A percentile compares a stretch with the other conserved stretches of the same genome.
These are phyloP conservation scores for Drosophila phalerata DNA, from an alignment of 2,888 invertebrate species.

Conservation along the genomic window DNA sequence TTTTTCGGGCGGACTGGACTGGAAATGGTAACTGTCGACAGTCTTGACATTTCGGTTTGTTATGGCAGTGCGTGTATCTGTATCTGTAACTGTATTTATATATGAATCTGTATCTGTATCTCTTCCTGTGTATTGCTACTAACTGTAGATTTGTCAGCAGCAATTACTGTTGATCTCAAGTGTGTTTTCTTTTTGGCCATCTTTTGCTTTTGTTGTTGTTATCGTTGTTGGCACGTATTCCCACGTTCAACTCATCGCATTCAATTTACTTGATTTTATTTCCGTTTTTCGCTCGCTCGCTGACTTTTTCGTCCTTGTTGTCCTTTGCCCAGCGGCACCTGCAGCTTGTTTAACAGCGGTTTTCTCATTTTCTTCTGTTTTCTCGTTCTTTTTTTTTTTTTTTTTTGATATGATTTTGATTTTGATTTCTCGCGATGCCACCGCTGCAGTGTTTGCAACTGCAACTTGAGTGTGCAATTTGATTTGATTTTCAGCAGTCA, in stretches of 20 bases:
- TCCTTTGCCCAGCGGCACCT: conserved; percentile 53
- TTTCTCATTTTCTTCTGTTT: conserved; percentile 8
- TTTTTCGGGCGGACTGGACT: conserved; percentile 2
- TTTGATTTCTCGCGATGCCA: conserved; percentile 61
- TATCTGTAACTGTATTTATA: conserved; percentile 17
- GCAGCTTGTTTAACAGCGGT: conserved; percentile 22
- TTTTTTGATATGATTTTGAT: conserved; percentile 27
- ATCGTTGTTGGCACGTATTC: conserved; percentile 73
- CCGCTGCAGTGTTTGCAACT: conserved; percentile 61
- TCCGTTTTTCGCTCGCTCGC: conserved; percentile 53
- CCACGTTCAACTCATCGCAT: conserved; percentile 76
- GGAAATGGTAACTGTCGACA: conserved; percentile 31
- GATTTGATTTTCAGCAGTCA: conserved; percentile 76
- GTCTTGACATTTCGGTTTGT: conserved; percentile 69
- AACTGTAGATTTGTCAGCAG: conserved; percentile 72
- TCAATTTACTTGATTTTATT: conserved; percentile 79
- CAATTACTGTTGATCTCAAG: conserved; percentile 78
- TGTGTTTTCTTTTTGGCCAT: conserved; percentile 64
- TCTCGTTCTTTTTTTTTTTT: conserved; percentile 12
- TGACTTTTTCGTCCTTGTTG: conserved; percentile 22
- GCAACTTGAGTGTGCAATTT: conserved; percentile 76
- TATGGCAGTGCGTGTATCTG: conserved; percentile 53
- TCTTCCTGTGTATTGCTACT: conserved; percentile 16
- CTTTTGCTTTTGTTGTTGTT: conserved; percentile 42
- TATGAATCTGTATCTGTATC: conserved; percentile 24